These are phyloP conservation scores for Wasmannia auropunctata DNA, from an alignment of 1,140 invertebrate species.

Conservation along the genomic window DNA sequence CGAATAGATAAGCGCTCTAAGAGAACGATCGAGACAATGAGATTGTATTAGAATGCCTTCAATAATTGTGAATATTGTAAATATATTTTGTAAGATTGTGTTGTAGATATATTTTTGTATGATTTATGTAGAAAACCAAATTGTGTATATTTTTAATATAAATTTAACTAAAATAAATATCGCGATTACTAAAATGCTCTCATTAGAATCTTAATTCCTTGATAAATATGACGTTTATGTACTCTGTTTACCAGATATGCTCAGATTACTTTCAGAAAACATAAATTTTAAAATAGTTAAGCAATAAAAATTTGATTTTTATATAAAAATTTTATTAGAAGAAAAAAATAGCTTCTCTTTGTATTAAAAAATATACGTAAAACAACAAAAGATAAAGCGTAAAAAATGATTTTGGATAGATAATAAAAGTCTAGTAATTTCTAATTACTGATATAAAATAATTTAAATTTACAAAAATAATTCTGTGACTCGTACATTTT, in stretches of 20 bases:
- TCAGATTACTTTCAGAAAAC: background rate
- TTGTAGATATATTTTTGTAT: constrained; percentile 67
- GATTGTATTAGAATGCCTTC: constrained; percentile 34
- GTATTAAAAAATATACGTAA: background rate
- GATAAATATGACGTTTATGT: background rate
- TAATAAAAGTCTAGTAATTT: too few relatives aligned
- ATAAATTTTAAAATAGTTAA: background rate
- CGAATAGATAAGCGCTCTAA: background rate
- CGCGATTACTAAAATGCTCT: background rate
- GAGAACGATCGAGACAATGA: background rate
- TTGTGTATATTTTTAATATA: constrained; percentile 71
- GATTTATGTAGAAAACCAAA: background rate
- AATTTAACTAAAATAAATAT: constrained; percentile 56
- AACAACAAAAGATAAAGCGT: background rate
- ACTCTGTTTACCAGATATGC: background rate
- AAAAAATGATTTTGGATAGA: background rate
- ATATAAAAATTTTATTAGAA: constrained; percentile 13
- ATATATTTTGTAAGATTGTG: constrained; percentile 63
- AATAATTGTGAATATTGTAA: constrained; percentile 71
- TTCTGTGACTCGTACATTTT: background rate
- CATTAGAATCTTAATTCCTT: background rate
- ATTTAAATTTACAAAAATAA: background rate
- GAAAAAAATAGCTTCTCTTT: background rate
- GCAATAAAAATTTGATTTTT: background rate
- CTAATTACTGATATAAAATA: background rate